Conservation (phyloP, 2,888 invertebrate genomes). For the Eupithecia subfuscata region DNA sequence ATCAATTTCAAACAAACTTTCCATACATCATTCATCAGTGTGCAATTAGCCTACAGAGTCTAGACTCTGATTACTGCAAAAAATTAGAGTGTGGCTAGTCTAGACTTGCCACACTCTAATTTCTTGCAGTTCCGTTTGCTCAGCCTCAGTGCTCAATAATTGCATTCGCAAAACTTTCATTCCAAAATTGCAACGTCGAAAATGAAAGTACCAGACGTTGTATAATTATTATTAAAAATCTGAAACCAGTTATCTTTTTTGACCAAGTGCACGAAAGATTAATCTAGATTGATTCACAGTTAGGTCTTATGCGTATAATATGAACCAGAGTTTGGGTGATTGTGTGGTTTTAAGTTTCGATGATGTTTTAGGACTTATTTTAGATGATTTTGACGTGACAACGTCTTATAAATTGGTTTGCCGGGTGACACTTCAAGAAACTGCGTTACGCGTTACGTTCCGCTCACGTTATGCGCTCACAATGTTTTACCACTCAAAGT, state of each 20-base stretch:
- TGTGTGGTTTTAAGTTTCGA: neutral
- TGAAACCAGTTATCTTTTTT: neutral
- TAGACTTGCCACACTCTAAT: neutral
- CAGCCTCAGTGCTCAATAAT: neutral
- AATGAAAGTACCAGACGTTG: conserved; percentile 8
- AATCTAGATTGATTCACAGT: neutral
- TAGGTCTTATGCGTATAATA: neutral
- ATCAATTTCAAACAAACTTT: neutral
- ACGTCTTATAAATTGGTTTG: too few species aligned
- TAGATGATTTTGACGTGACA: too few species aligned
- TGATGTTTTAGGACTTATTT: neutral
- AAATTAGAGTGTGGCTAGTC: too few species aligned
- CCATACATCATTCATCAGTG: neutral
- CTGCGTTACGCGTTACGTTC: too few species aligned
- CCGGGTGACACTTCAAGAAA: too few species aligned
- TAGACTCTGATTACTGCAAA: too few species aligned
- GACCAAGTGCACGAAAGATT: neutral
- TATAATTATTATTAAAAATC: neutral
- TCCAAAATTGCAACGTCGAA: neutral
- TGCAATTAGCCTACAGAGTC: neutral
- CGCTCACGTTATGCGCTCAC: too few species aligned
- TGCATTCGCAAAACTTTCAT: conserved; percentile 4
- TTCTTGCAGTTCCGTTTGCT: neutral
- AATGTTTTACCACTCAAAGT: too few species aligned
- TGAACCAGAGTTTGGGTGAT: neutral